Evolutionary conservation across 2,888 invertebrate species (phyloP).

Genomic region (Alcis repandata): DNA sequence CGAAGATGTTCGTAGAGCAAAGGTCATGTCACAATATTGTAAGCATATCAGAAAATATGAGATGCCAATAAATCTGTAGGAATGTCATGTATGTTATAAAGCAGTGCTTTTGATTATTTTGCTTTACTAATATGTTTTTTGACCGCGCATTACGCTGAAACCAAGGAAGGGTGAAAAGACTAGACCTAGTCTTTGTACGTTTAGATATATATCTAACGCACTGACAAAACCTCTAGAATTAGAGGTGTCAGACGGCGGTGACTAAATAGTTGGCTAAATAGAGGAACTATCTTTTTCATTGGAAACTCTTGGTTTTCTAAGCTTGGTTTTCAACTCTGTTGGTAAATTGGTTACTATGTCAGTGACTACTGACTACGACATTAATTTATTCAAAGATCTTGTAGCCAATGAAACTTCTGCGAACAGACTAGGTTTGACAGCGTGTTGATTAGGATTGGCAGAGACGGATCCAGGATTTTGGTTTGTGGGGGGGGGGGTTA

Average conservation of each 20-base stretch:
- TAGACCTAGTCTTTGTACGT: too few relatives aligned
- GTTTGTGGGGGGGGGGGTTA: too few relatives aligned
- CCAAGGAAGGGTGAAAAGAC: too few relatives aligned
- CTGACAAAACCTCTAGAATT: too few relatives aligned
- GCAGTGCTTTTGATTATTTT: too few relatives aligned
- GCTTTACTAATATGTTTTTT: too few relatives aligned
- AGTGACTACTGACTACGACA: background rate
- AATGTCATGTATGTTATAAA: too few relatives aligned
- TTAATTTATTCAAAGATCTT: background rate
- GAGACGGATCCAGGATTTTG: too few relatives aligned
- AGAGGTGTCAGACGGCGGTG: too few relatives aligned
- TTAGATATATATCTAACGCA: too few relatives aligned
- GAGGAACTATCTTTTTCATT: background rate
- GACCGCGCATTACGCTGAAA: too few relatives aligned
- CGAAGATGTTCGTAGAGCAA: background rate
- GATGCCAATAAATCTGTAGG: background rate
- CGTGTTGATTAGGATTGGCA: background rate
- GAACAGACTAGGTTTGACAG: conserved; percentile 2
- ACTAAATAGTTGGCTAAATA: background rate
- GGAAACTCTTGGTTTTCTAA: background rate
- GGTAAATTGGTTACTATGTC: background rate
- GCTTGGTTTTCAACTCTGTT: background rate
- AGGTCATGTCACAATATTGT: conserved; percentile 4
- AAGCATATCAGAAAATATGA: background rate
- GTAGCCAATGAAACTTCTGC: background rate